Percentiles rank a stretch among this genome's conserved stretches.
Evolutionary conservation across 30 jellyfish, hydroid and myxozoan genomes (phyloP).

Genomic region (Hydra vulgaris): DNA sequence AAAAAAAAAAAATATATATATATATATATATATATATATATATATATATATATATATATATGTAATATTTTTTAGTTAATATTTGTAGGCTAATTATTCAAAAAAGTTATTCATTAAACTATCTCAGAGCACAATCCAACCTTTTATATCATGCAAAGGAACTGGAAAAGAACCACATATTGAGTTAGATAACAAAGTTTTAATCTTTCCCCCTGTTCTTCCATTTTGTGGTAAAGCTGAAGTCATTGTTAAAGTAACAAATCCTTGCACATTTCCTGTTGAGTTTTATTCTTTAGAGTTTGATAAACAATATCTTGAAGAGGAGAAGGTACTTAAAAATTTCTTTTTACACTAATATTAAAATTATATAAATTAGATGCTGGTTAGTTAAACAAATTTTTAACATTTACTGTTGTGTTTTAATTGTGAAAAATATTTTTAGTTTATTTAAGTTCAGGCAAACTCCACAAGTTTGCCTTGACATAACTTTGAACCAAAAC

Average conservation of each 20-base stretch:
- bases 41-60: too few relatives aligned
- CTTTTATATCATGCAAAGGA: slow-evolving; percentile 68
- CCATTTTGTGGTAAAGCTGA: slow-evolving; percentile 89
- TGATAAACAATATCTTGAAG: slow-evolving; percentile 76
- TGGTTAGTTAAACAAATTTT: too few relatives aligned
- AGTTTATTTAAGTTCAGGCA: too few relatives aligned
- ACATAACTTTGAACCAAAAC: too few relatives aligned
- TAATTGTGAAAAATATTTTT: too few relatives aligned
- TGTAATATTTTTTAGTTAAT: too few relatives aligned
- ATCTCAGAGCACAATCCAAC: slow-evolving; percentile 60
- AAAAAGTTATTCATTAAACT: slow-evolving; percentile 54
- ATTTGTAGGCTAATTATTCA: slow-evolving; percentile 38
- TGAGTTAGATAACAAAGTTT: slow-evolving; percentile 59
- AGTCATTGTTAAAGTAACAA: slow-evolving; percentile 63
- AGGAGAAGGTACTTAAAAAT: slow-evolving; percentile 57
- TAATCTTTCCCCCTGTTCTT: slow-evolving; percentile 72
- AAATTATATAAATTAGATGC: neutral
- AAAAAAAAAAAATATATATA: too few relatives aligned
- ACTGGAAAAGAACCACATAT: slow-evolving; percentile 86
- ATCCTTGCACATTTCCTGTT: slow-evolving; percentile 69
- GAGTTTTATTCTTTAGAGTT: slow-evolving; percentile 93
- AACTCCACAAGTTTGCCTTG: too few relatives aligned
- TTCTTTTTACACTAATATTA: neutral
- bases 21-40: too few relatives aligned
- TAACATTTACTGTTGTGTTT: too few relatives aligned